Base-by-base conservation (phyloP, 2,797 vertebrate genomes). In the Tangara arthus region DNA sequence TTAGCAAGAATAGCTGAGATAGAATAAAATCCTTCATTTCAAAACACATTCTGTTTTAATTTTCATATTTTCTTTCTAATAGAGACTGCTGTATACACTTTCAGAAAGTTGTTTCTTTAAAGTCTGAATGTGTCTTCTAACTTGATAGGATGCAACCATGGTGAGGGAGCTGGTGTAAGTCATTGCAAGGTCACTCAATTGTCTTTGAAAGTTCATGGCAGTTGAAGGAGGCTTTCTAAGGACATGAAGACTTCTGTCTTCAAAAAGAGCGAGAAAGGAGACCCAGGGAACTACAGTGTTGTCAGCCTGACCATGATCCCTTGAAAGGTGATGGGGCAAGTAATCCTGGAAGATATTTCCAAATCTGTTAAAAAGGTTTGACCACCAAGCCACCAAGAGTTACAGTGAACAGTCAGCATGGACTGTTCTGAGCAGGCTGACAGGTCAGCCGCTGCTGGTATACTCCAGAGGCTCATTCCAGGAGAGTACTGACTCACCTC, bases 361-460 rank as follows among this genome's bases (percentile, higher is more conserved):
- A 75, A 70, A 76, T 11, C 20, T 68, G 1, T 72, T 34, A 44
- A 35, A 82, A 82, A 81, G 6, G 2, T 64, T 64, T 86, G 41
- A 26, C 49, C 24, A 56, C 3, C 14, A 55, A 60, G 21, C 18
- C 34, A 77, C 16, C 16, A 68, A 22, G 49, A 21, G 11, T 28
- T 21, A 28, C 21, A 41, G 39, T 0, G 0, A 64, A 16, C 39
- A 76, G 46, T 27, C 37, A n/a, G 12, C 18, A 50, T 5, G 49
- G 35, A 16, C 21, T 55, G 42, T 8, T 30, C 14, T 79, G 52
- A 61, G 10, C 23, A 70, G 9, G 8, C 14, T 44, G 6, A 28
- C 5, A 70, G 26, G 11, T 35, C 28, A 53, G 27, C 19, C 44
- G 32, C 22, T 53, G 37, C 34, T 81, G 22, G 11, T n/a, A 3